Conservation (phyloP, 2,888 invertebrate genomes). For the Yponomeuta malinellus region DNA sequence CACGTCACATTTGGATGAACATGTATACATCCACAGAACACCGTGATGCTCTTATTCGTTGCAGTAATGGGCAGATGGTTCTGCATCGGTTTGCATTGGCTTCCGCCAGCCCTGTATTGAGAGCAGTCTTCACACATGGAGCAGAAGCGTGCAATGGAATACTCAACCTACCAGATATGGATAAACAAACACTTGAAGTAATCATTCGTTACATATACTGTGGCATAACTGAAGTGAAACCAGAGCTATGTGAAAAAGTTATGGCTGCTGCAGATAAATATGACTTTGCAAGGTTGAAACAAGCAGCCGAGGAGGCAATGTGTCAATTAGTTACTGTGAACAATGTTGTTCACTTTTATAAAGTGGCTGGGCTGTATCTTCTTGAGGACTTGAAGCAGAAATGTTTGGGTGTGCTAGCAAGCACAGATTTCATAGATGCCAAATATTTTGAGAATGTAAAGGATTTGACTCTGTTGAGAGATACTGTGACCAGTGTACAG, state of each 20-base stretch:
- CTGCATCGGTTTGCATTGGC: constrained; percentile 7
- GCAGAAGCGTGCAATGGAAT: constrained; percentile 9
- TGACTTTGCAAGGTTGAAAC: background rate
- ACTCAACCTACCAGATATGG: constrained; percentile 7
- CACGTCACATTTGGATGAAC: constrained; percentile 7
- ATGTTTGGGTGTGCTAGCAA: background rate
- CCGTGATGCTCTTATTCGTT: constrained; percentile 8
- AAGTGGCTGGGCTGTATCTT: constrained; percentile 5
- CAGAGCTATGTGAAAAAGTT: constrained; percentile 9
- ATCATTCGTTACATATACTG: constrained; percentile 8
- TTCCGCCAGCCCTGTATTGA: background rate
- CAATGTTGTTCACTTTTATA: constrained; percentile 3
- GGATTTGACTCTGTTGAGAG: background rate
- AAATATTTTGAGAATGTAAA: background rate
- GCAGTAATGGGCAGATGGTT: background rate
- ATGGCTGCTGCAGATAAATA: constrained; percentile 9
- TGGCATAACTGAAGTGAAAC: background rate
- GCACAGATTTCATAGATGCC: constrained; percentile 2
- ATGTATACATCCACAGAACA: constrained; percentile 7
- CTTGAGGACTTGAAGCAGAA: constrained; percentile 8
- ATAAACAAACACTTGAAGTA: constrained; percentile 8
- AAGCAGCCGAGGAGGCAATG: background rate
- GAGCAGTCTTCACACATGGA: constrained; percentile 9
- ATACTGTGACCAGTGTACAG: background rate
- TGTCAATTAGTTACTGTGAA: constrained; percentile 2